Evolutionary conservation across 2,888 invertebrate species (phyloP), one percentile per base, ranked within the genome.

Genomic region (Eupsilia transversa): DNA sequence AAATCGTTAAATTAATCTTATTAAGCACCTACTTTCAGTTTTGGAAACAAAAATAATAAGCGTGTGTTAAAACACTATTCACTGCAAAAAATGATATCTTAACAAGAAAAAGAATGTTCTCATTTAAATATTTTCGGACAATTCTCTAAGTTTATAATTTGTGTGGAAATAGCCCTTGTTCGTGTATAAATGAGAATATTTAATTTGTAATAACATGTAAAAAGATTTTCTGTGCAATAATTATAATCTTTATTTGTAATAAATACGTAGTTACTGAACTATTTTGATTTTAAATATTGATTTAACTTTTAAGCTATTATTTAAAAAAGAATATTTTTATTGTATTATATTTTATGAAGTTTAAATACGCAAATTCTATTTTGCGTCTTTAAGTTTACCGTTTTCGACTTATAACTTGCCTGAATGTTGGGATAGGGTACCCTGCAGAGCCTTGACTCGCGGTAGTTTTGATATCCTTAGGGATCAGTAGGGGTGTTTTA

Each of bases 371-470:
- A 93, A 94, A 91, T 54, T 90, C 88, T 87, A 49, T 86, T 89
- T 94, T 94, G 92, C 92, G 92, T 94, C 92, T 92, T 84, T 89
- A 93, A 91, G 84, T 89, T 91, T 90, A 23, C 49, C 27, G 73
- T 79, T 83, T 79, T 82, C 67, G 78, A 86, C 77, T 82, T 90
- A 86, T 87, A 92, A 94, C 95, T 97, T 98, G 98, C 98, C 98
- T 99, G 98, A 98, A 98, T 98, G 98, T 98, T 98, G 98, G 98
- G 98, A 98, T 98, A 98, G 98, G 98, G 98, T 98, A 98, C 98
- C 98, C 98, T 98, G 98, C 94, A 94, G 95, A 96, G 96, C 95
- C 96, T 94, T 94, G 91, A 95, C 96, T 91, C 94, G 94, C 94
- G 93, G 83, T 77, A 72, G 60, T 81, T 77, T 80, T 84, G 75